phyloP scores from a whole-genome alignment of 2,888 invertebrate genomes.

The Melangyna quadrimaculata region DNA sequence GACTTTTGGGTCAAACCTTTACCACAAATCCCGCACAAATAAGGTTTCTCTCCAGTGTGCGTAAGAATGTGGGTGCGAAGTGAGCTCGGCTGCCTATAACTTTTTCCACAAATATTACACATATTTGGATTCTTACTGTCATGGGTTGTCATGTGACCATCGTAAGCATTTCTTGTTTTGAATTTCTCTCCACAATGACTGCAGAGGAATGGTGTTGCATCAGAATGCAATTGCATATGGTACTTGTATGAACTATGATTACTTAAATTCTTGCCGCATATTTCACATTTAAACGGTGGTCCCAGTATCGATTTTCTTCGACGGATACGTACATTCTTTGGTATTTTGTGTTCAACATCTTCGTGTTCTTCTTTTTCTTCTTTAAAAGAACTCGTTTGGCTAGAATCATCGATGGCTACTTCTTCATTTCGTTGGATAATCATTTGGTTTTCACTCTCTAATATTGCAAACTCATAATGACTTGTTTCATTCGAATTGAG shows the following conservation, averaged over 20 bases:
- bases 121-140: slow-evolving; percentile 79
- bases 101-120: slow-evolving; percentile 78
- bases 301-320: slow-evolving; percentile 54
- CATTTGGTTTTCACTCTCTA: slow-evolving; percentile 45
- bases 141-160: slow-evolving; percentile 79
- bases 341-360: neutral
- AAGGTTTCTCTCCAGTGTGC: slow-evolving; percentile 79
- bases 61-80: slow-evolving; percentile 77
- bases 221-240: slow-evolving; percentile 80
- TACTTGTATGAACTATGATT: slow-evolving; percentile 79
- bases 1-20: slow-evolving; percentile 80
- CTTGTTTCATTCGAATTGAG: slow-evolving; percentile 15
- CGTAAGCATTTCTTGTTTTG: slow-evolving; percentile 80
- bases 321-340: slow-evolving; percentile 45
- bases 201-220: slow-evolving; percentile 78
- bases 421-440: slow-evolving; percentile 63
- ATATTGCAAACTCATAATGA: slow-evolving; percentile 40
- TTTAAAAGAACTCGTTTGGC: slow-evolving; percentile 31
- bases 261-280: slow-evolving; percentile 78
- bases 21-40: slow-evolving; percentile 78
- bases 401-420: slow-evolving; percentile 39
- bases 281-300: slow-evolving; percentile 74
- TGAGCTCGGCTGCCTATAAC: slow-evolving; percentile 79
- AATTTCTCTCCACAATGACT: slow-evolving; percentile 79
- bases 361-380: neutral